These are phyloP conservation scores for Scaptomyza montana DNA, from an alignment of 1,140 invertebrate genomes.

Conservation along the genomic window DNA sequence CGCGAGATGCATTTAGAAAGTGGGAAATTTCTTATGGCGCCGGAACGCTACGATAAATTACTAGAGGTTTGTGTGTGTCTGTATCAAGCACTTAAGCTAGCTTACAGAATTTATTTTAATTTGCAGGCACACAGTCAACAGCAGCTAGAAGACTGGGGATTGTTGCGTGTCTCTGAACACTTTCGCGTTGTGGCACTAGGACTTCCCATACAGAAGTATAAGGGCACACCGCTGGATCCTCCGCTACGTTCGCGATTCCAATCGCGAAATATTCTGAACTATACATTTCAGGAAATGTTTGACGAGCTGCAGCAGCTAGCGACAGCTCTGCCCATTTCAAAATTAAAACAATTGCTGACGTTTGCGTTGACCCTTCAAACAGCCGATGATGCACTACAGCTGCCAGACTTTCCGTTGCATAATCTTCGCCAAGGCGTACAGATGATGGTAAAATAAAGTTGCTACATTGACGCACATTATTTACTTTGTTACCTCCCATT, in stretches of 20 bases:
- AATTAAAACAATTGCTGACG: constrained; percentile 89
- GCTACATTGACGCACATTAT: background rate
- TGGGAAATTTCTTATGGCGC: constrained; percentile 95
- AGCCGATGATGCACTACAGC: constrained; percentile 87
- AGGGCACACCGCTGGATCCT: constrained; percentile 97
- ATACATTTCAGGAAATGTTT: constrained; percentile 87
- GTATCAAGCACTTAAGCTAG: background rate
- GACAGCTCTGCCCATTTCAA: constrained; percentile 85
- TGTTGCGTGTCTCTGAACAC: constrained; percentile 95
- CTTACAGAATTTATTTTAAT: constrained; percentile 10
- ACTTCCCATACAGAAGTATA: constrained; percentile 93
- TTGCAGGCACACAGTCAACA: constrained; percentile 85
- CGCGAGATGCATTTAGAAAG: constrained; percentile 99
- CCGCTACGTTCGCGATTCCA: constrained; percentile 97
- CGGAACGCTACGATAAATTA: constrained; percentile 95
- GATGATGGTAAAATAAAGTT: constrained; percentile 87
- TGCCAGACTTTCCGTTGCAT: constrained; percentile 96
- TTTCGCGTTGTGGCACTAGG: constrained; percentile 97
- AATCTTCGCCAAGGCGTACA: constrained; percentile 88
- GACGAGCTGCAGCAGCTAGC: constrained; percentile 85
- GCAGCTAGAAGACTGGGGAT: constrained; percentile 92
- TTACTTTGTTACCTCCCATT: background rate
- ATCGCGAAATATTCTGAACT: constrained; percentile 90
- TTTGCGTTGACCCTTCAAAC: constrained; percentile 89
- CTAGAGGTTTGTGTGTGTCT: constrained; percentile 87